A percentile compares a stretch with the other conserved stretches of the same genome.
These are phyloP conservation scores for Rhinogobio ventralis DNA, from an alignment of 2,797 vertebrate genomes.

Conservation along the genomic window DNA sequence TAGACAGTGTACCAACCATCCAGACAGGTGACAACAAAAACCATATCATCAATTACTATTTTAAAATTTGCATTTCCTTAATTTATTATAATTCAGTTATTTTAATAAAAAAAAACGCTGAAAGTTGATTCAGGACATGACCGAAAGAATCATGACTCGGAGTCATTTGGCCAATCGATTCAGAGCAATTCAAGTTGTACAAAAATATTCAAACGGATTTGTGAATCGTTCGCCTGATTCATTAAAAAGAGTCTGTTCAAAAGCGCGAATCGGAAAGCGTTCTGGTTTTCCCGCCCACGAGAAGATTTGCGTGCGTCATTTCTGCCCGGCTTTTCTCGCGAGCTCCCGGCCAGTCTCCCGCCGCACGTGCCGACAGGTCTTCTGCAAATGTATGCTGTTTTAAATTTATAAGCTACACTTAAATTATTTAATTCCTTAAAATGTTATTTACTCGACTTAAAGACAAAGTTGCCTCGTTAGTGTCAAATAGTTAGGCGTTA, in stretches of 20 bases:
- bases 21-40: neutral
- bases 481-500: neutral
- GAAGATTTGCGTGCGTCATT: neutral
- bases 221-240: neutral
- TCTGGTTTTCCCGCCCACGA: conserved; percentile 10
- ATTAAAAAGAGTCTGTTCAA: conserved; percentile 7
- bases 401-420: neutral
- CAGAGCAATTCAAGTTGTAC: neutral
- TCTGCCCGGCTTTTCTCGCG: neutral
- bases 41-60: neutral
- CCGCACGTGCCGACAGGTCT: neutral
- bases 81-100: neutral
- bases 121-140: neutral
- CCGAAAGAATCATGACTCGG: neutral
- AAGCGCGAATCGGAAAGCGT: neutral
- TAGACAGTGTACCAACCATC: neutral
- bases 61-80: neutral
- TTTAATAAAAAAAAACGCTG: neutral
- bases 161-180: neutral
- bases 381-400: neutral
- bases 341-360: neutral
- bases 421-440: neutral
- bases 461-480: neutral
- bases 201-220: neutral
- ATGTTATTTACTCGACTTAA: neutral